Evolutionary conservation across 2,797 vertebrate species (phyloP).

Genomic region (Lophius americanus): DNA sequence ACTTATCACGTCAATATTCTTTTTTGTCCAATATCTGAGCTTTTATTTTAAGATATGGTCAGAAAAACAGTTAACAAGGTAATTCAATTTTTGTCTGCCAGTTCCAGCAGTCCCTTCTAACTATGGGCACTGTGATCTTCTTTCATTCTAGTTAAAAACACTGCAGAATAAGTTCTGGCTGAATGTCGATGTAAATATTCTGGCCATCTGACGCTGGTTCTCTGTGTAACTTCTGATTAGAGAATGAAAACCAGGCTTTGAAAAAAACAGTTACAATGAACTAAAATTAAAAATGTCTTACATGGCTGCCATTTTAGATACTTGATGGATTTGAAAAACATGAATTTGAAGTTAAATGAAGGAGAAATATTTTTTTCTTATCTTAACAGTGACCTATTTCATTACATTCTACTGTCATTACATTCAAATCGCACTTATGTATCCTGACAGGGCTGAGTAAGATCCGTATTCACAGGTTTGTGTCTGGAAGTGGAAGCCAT

Average conservation of each 20-base stretch:
- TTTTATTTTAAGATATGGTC: too few relatives aligned
- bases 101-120: too few relatives aligned
- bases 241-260: slow-evolving; percentile 23
- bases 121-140: not conserved
- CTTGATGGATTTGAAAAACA: slow-evolving; percentile 10
- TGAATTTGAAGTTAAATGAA: slow-evolving; percentile 17
- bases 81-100: too few relatives aligned
- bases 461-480: slow-evolving; percentile 39
- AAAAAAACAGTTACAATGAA: slow-evolving; percentile 10
- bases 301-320: slow-evolving; percentile 9
- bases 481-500: slow-evolving; percentile 35
- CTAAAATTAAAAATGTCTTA: slow-evolving; percentile 7
- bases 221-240: slow-evolving; percentile 20
- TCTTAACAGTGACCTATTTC: slow-evolving; percentile 31
- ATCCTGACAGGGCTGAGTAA: slow-evolving; percentile 6
- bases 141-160: slow-evolving; percentile 7
- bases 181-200: slow-evolving; percentile 31
- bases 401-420: slow-evolving; percentile 15
- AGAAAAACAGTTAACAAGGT: too few relatives aligned
- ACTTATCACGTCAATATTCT: too few relatives aligned
- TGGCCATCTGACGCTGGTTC: slow-evolving; percentile 25
- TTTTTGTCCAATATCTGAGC: too few relatives aligned
- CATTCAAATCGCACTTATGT: slow-evolving; percentile 32
- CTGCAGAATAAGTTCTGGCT: slow-evolving; percentile 39
- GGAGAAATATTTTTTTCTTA: slow-evolving; percentile 14